Percentiles rank a stretch among this genome's conserved stretches.
These are phyloP conservation scores for Melospiza melodia DNA, from an alignment of 2,113 vertebrate species.

Conservation along the genomic window DNA sequence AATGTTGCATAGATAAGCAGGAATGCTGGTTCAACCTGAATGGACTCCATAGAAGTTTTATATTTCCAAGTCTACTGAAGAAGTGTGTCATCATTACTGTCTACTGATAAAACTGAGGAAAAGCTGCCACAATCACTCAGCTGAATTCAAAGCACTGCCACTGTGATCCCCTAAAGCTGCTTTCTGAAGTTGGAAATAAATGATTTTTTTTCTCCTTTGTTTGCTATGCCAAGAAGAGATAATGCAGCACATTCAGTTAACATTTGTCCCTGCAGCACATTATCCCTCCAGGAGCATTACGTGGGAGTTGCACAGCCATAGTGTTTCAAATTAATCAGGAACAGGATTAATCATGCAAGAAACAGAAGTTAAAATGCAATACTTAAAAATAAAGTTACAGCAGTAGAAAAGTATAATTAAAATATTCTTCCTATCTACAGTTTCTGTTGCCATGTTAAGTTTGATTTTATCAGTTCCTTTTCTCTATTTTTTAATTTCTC, in stretches of 20 bases:
- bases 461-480: constrained; percentile 1
- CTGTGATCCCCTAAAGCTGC: constrained; percentile 24
- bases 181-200: constrained; percentile 34
- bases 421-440: constrained; percentile 35
- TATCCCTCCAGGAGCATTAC: constrained; percentile 49
- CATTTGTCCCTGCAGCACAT: constrained; percentile 59
- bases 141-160: not conserved
- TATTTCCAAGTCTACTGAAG: constrained; percentile 7
- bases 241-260: constrained; percentile 50
- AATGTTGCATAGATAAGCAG: not conserved
- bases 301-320: not conserved
- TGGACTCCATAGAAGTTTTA: not conserved
- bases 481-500: not conserved
- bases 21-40: not conserved
- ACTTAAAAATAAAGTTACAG: constrained; percentile 56
- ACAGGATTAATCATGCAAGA: constrained; percentile 67
- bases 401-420: constrained; percentile 56
- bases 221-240: constrained; percentile 56
- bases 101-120: constrained; percentile 13
- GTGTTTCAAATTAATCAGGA: constrained; percentile 67
- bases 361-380: constrained; percentile 66
- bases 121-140: not conserved
- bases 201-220: constrained; percentile 10
- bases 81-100: not conserved
- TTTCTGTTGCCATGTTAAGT: not conserved